Evolutionary conservation across 2,888 invertebrate species (phyloP).

Genomic region (Amphipyra tragopoginis): DNA sequence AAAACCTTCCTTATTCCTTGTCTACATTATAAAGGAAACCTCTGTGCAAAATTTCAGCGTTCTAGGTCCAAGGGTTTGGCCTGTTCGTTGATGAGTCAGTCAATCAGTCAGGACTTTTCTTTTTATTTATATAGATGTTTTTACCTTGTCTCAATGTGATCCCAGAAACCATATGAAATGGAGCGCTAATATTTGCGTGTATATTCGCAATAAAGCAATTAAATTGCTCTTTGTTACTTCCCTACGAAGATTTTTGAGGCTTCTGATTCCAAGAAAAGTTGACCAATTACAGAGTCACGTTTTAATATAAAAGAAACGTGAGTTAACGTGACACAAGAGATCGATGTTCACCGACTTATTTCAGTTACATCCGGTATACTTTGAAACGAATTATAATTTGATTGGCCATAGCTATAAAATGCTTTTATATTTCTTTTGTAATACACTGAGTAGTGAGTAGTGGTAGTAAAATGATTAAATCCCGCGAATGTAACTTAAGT

Average conservation of each 20-base stretch:
- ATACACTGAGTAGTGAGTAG: too few species aligned
- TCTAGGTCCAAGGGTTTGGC: too few species aligned
- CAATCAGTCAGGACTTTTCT: too few species aligned
- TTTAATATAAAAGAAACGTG: conserved; percentile 10
- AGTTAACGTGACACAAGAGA: neutral
- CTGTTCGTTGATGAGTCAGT: too few species aligned
- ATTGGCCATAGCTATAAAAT: too few species aligned
- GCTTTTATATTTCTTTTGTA: too few species aligned
- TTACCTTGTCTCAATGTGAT: neutral
- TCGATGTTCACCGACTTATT: conserved; percentile 32
- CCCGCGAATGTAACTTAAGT: too few species aligned
- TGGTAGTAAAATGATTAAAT: too few species aligned
- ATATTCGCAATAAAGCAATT: conserved; percentile 10
- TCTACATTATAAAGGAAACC: too few species aligned
- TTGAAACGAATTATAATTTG: neutral
- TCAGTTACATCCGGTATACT: conserved; percentile 15
- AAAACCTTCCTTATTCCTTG: too few species aligned
- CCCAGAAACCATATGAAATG: neutral
- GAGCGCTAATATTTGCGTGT: conserved; percentile 1
- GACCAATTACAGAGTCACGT: conserved; percentile 13
- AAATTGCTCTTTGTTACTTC: conserved; percentile 8
- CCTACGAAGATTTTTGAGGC: neutral
- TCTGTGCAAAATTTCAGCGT: too few species aligned
- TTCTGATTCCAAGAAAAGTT: conserved; percentile 8
- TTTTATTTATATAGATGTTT: too few species aligned